Evolutionary conservation across 2,888 invertebrate species (phyloP).

Genomic region (Drosophila flavopinicola): DNA sequence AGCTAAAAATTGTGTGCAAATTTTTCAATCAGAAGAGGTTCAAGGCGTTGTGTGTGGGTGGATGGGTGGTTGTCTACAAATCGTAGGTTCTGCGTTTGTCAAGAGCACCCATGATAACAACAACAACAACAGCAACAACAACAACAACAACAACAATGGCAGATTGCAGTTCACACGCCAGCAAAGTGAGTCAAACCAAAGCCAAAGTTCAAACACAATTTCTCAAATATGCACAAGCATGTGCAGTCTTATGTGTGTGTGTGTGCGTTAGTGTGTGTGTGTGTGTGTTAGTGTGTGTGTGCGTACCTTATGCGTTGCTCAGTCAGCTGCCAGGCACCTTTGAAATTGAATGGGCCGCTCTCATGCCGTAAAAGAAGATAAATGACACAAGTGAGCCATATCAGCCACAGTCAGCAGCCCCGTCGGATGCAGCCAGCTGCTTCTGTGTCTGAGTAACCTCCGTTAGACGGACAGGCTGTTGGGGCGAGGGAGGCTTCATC

Average conservation of each 20-base stretch:
- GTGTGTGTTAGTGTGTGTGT: constrained; percentile 22
- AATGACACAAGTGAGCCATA: constrained; percentile 79
- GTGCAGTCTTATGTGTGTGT: constrained; percentile 37
- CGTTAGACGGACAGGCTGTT: constrained; percentile 45
- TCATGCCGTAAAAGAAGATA: constrained; percentile 75
- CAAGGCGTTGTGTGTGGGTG: constrained; percentile 6
- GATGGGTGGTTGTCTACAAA: constrained; percentile 27
- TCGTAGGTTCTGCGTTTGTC: constrained; percentile 45
- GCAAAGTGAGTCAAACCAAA: constrained; percentile 70
- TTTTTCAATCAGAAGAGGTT: constrained; percentile 68
- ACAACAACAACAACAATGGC: constrained; percentile 13
- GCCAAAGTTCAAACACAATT: constrained; percentile 80
- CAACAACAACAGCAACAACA: constrained; percentile 17
- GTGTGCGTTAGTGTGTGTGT: constrained; percentile 1
- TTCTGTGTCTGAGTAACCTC: constrained; percentile 9
- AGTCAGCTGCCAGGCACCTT: constrained; percentile 73
- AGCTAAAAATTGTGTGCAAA: constrained; percentile 67
- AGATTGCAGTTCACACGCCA: constrained; percentile 66
- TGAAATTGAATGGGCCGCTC: constrained; percentile 71
- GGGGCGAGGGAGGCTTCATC: too few relatives aligned
- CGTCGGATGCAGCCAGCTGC: constrained; percentile 40
- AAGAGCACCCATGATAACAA: constrained; percentile 25
- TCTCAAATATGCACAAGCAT: constrained; percentile 72
- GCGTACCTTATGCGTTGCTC: constrained; percentile 56
- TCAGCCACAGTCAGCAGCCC: constrained; percentile 66